Conservation (phyloP, 2,888 invertebrate species). For the Pemphredon lugubris region DNA sequence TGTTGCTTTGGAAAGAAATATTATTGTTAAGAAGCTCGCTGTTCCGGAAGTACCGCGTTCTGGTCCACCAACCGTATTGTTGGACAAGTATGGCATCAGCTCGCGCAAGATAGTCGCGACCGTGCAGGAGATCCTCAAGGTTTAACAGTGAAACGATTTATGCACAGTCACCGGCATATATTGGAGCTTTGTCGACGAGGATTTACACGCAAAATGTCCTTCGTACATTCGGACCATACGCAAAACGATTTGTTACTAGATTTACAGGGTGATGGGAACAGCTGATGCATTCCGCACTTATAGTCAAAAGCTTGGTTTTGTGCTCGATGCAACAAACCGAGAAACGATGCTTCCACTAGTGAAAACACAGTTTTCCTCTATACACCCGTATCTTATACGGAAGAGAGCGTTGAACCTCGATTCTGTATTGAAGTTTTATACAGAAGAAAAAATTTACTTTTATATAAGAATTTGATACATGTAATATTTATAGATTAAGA, state of each 20-base stretch:
- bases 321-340: neutral
- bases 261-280: neutral
- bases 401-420: neutral
- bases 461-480: constrained; percentile 40
- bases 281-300: neutral
- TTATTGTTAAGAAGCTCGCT: constrained; percentile 89
- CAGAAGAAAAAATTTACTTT: constrained; percentile 26
- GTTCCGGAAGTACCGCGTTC: constrained; percentile 94
- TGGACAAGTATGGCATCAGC: constrained; percentile 95
- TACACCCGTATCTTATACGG: constrained; percentile 8
- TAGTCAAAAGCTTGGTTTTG: no score
- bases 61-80: constrained; percentile 92
- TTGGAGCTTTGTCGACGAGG: constrained; percentile 3
- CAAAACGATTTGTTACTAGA: neutral
- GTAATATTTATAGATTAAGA: constrained; percentile 33
- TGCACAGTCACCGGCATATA: no score
- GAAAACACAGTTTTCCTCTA: neutral
- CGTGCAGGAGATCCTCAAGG: constrained; percentile 85
- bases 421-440: constrained; percentile 35
- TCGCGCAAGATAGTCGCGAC: constrained; percentile 90
- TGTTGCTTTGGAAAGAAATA: constrained; percentile 87
- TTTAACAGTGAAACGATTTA: no score
- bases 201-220: neutral
- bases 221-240: neutral
- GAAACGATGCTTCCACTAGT: neutral